Conservation (phyloP, 2,113 vertebrate species). For the Mesoclemmys tuberculata region DNA sequence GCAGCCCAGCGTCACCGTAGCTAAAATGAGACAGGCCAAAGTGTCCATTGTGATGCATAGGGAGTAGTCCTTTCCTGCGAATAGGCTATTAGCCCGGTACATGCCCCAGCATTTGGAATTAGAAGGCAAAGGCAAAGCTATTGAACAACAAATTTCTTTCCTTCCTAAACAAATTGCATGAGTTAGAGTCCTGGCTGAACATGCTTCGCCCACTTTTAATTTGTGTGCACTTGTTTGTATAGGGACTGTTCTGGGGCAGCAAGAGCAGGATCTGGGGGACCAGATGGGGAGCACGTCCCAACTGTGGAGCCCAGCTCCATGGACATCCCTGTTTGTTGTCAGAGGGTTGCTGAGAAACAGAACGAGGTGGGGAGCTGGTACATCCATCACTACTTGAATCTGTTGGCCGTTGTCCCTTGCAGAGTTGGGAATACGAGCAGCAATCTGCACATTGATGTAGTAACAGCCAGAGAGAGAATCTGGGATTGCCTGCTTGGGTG, state of each 20-base stretch:
- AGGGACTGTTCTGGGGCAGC: neutral
- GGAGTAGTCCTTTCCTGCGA: rapidly evolving
- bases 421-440: neutral
- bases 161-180: neutral
- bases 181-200: neutral
- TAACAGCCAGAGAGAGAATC: neutral
- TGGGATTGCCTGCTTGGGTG: neutral
- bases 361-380: neutral
- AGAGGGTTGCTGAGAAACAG: too few species aligned
- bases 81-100: neutral
- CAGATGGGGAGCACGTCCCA: neutral
- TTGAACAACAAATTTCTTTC: neutral
- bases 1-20: rapidly evolving
- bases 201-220: neutral
- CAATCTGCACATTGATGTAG: neutral
- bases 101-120: neutral
- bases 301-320: neutral
- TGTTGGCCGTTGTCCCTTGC: neutral
- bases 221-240: neutral
- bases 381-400: neutral
- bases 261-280: neutral
- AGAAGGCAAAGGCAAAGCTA: neutral
- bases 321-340: too few species aligned
- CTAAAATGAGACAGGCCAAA: rapidly evolving
- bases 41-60: rapidly evolving